A percentile compares a stretch with the other conserved stretches of the same genome.
phyloP scores from a whole-genome alignment of 1,140 invertebrate species.

The Gryllus bimaculatus region DNA sequence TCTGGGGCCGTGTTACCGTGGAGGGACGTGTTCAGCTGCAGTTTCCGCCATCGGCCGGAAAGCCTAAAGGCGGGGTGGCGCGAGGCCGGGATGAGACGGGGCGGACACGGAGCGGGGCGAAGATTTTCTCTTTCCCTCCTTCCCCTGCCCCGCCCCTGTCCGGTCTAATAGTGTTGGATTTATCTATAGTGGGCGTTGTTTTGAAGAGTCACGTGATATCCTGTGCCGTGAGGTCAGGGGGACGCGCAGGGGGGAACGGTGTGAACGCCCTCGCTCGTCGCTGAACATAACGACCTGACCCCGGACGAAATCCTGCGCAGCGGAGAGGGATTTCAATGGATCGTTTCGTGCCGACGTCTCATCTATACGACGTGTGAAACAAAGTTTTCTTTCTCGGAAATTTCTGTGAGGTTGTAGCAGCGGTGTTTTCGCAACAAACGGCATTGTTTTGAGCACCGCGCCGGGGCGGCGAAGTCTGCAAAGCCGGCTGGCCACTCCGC shows the following conservation, averaged over 20 bases:
- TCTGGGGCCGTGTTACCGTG: neutral
- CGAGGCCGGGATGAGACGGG: neutral
- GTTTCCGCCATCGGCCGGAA: neutral
- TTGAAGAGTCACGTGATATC: neutral
- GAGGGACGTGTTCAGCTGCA: neutral
- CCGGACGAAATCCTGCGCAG: too few relatives aligned
- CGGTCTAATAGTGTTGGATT: constrained; percentile 4
- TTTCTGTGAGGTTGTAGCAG: too few relatives aligned
- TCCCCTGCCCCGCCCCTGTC: too few relatives aligned
- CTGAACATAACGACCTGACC: too few relatives aligned
- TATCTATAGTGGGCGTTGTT: neutral
- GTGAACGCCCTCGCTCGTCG: too few relatives aligned
- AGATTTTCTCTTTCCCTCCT: neutral
- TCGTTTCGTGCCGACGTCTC: neutral
- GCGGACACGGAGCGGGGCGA: neutral
- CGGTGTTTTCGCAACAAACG: too few relatives aligned
- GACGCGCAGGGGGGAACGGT: neutral
- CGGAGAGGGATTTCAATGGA: neutral
- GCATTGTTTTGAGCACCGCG: too few relatives aligned
- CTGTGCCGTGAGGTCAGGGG: neutral
- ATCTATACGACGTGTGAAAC: neutral
- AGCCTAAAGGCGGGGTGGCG: neutral
- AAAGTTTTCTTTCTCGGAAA: neutral
- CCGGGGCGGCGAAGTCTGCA: too few relatives aligned
- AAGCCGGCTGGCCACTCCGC: too few relatives aligned